Evolutionary conservation across 2,113 vertebrate genomes (phyloP), one percentile per base, ranked within the genome.

Genomic region (Perca flavescens): DNA sequence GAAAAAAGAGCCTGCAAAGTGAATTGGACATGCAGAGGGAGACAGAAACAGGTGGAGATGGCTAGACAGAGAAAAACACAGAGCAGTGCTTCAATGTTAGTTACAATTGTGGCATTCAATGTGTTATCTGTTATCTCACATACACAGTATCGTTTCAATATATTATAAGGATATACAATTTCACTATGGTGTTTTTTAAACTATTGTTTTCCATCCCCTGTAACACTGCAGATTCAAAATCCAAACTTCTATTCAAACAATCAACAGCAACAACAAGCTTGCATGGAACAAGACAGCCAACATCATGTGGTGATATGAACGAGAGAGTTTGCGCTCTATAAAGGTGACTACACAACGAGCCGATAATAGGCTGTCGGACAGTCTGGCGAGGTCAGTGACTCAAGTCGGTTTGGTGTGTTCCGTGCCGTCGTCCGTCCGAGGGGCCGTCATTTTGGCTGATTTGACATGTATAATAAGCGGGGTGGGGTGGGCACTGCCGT

Each of bases 1-100:
- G 69, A 60, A 50, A 74, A 70, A 77, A 84, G 36, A 60, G 40
- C 31, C 17, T 6, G 25, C 69, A 36, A 80, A 87, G 77, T 74
- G 52, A 82, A 76, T 57, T 65, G 54, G 68, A 77, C 68, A 49
- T 47, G 65, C 19, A 65, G 65, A 69, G 22, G 21, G 12, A 78
- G 31, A 56, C 14, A 52, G 43, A 22, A 10, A 63, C 11, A 49
- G 19, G 17, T 16, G 52, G 43, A 69, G 7, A 22, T 58, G 60
- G 46, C 28, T 21, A 73, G 61, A 50, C 16, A 19, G 54, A 34
- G n/a, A 17, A 50, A 40, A 60, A 72, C 49, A 62, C 16, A 53
- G 14, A 28, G 8, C 9, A 53, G 28, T 82, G 43, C 28, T 25
- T 50, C 54, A 62, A 13, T 43, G 12, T 63, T 52, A 19, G 56